These are phyloP conservation scores for Catharus minimus DNA, from an alignment of 2,113 vertebrate genomes.

Conservation along the genomic window DNA sequence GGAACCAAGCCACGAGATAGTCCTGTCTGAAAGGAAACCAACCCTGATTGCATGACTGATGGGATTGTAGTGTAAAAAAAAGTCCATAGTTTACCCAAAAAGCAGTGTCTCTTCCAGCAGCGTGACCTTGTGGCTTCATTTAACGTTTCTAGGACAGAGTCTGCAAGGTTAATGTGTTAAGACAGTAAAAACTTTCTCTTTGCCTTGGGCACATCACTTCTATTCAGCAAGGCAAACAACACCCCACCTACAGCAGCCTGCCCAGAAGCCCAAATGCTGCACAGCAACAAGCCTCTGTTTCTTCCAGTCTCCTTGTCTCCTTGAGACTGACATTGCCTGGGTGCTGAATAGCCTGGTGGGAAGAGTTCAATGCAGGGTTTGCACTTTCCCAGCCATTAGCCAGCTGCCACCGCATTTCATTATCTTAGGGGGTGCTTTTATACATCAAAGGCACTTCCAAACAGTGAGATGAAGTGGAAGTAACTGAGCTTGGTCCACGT, in stretches of 20 bases:
- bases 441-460: conserved; percentile 80
- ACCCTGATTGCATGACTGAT: not conserved
- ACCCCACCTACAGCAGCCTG: conserved; percentile 48
- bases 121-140: conserved; percentile 4
- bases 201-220: conserved; percentile 52
- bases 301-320: conserved; percentile 49
- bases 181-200: conserved; percentile 60
- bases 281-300: conserved; percentile 64
- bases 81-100: not conserved
- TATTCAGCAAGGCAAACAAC: conserved; percentile 68
- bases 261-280: conserved; percentile 60
- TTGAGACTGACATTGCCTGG: conserved; percentile 70
- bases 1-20: not conserved
- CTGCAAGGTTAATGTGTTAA: conserved; percentile 44
- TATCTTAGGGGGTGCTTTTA: conserved; percentile 72
- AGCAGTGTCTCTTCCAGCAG: not conserved
- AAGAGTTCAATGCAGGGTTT: conserved; percentile 80
- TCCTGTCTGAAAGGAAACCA: not conserved
- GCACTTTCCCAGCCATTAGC: conserved; percentile 84
- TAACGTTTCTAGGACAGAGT: conserved; percentile 27
- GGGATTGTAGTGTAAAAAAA: not conserved
- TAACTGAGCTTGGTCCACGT: conserved; percentile 71
- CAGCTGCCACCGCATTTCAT: conserved; percentile 85
- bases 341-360: conserved; percentile 72
- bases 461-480: conserved; percentile 79